Base-by-base conservation (phyloP, 2,888 invertebrate species). In the Latrodectus hesperus region DNA sequence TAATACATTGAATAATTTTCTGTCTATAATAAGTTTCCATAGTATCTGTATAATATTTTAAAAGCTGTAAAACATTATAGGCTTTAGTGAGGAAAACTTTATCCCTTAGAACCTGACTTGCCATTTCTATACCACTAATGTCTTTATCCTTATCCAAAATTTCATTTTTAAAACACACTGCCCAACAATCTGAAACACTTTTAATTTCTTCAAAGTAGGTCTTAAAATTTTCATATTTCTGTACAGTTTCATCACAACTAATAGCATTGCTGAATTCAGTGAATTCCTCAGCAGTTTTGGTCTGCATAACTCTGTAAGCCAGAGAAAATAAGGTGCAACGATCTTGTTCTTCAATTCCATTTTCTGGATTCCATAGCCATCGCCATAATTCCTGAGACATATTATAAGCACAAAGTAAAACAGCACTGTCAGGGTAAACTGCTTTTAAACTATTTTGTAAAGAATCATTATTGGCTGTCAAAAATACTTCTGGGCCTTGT, bases 1-100 rank as follows among this genome's bases (percentile, higher is more conserved):
- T 88, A 12, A 88, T 88, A 51, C 84, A 83, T 16, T 84, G 84
- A 49, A 84, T 84, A n/a, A 88, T 84, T 67, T 88, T 88, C 22
- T 88, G 84, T 5, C 84, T 22, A 51, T 88, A 88, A 26, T 88
- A 88, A 14, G 84, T 88, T 80, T 88, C 88, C 83, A 88, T 80
- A 11, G 73, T 82, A 22, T 88, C 82, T 1, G 84, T 84, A 52
- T 78, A 88, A 76, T 84, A 80, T 53, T 88, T 84, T 53, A 88
- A 70, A 11, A 88, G 55, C n/a, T 88, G 88, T 11, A 80, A 16
- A 9, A 88, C 79, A 51, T 84, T 88, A 49, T 88, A 88, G 16
- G 84, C 74, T 65, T 88, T 88, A 12, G 84, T 84, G 16, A 88
- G 79, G 64, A 84, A 84, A 11, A 88, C 80, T 55, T 84, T 88